Evolutionary conservation across 1,140 invertebrate species (phyloP).

Genomic region (Leptinotarsa undecemlineata): DNA sequence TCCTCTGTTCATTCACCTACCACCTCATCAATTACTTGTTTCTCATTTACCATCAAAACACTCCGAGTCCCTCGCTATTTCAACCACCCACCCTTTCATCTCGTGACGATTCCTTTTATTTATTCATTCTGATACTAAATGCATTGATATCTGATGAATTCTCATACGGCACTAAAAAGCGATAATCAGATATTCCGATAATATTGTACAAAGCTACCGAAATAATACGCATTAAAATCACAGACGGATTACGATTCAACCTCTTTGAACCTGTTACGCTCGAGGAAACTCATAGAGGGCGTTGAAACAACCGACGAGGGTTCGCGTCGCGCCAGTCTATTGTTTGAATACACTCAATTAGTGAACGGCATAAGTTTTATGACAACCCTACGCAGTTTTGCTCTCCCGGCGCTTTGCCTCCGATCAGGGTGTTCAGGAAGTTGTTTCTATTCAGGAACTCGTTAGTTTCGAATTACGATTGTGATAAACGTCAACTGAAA

Average conservation of each 20-base stretch:
- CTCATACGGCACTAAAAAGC: conserved; percentile 29
- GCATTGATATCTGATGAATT: conserved; percentile 31
- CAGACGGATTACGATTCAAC: conserved; percentile 48
- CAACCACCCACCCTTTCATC: conserved; percentile 15
- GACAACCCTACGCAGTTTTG: conserved; percentile 21
- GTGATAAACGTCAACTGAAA: background rate
- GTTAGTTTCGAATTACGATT: conserved; percentile 1
- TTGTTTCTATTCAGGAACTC: background rate
- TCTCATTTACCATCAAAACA: background rate
- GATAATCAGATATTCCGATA: conserved; percentile 51
- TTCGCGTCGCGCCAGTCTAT: conserved; percentile 34
- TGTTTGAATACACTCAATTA: conserved; percentile 49
- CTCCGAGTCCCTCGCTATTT: background rate
- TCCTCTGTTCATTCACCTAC: too few species aligned
- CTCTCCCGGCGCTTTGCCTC: background rate
- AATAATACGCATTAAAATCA: conserved; percentile 55
- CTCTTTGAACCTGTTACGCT: conserved; percentile 53
- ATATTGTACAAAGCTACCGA: conserved; percentile 47
- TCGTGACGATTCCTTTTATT: conserved; percentile 17
- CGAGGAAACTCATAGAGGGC: conserved; percentile 40
- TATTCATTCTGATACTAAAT: conserved; percentile 25
- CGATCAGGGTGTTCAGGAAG: background rate
- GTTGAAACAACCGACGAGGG: conserved; percentile 44
- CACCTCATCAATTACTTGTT: background rate
- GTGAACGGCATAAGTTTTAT: conserved; percentile 41